Evolutionary conservation across 1,140 invertebrate genomes (phyloP).

Genomic region (Bombus pascuorum): DNA sequence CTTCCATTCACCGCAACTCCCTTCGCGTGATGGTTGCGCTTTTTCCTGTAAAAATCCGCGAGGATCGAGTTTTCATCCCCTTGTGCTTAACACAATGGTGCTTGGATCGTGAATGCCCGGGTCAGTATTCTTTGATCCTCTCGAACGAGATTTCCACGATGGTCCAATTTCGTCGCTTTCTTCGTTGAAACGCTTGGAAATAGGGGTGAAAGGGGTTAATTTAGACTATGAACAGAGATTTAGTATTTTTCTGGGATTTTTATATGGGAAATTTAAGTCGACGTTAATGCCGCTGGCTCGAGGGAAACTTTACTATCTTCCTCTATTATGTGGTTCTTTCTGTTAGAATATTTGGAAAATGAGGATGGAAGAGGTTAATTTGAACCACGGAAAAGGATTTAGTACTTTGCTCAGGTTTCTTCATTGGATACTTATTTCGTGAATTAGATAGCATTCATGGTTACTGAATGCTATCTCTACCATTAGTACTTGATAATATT

Average conservation of each 20-base stretch:
- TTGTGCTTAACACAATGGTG: background rate
- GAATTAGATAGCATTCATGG: too few species aligned
- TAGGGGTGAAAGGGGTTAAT: background rate
- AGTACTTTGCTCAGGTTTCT: background rate
- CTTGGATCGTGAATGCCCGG: background rate
- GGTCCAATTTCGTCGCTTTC: background rate
- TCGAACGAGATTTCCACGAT: constrained; percentile 1
- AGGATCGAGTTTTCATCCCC: constrained; percentile 48
- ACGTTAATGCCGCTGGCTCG: background rate
- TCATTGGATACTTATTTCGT: too few species aligned
- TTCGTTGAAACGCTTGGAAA: background rate
- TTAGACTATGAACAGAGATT: background rate
- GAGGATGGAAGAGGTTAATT: background rate
- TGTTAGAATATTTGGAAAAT: background rate
- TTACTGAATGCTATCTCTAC: too few species aligned
- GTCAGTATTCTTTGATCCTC: background rate
- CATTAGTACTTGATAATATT: too few species aligned
- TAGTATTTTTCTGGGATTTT: background rate
- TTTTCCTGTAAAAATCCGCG: background rate
- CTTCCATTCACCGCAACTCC: constrained; percentile 46
- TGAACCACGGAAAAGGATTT: background rate
- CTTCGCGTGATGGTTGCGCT: constrained; percentile 20
- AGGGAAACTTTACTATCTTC: background rate
- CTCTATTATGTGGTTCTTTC: background rate
- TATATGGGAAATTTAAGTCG: background rate